Percentiles rank a stretch among this genome's conserved stretches.
phyloP scores from a whole-genome alignment of 2,797 vertebrate genomes.

The Lutjanus argentimaculatus region DNA sequence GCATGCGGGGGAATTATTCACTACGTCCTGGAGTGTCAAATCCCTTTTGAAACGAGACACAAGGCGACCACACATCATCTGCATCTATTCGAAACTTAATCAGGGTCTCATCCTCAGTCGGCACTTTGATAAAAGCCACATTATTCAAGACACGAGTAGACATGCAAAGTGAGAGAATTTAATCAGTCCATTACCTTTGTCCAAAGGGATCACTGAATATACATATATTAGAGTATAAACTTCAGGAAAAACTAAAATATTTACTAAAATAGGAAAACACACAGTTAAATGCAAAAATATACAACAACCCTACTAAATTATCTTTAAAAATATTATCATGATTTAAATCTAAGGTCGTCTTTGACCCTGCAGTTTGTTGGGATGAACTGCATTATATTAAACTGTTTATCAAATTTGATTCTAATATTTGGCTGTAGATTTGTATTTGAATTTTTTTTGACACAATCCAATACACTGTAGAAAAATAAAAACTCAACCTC shows the following conservation, averaged over 20 bases:
- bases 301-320: not conserved
- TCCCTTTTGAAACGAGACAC: constrained; percentile 41
- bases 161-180: constrained; percentile 37
- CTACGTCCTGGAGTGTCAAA: constrained; percentile 16
- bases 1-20: constrained; percentile 28
- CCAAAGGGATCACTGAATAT: constrained; percentile 47
- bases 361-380: not conserved
- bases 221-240: constrained; percentile 39
- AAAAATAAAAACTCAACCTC: too few species aligned
- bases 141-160: constrained; percentile 53
- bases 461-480: not conserved
- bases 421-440: not conserved
- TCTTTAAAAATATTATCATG: not conserved
- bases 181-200: constrained; percentile 42
- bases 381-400: not conserved
- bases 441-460: not conserved
- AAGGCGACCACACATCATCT: constrained; percentile 41
- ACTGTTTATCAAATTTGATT: not conserved
- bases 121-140: constrained; percentile 50
- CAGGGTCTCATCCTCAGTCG: constrained; percentile 42
- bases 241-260: not conserved
- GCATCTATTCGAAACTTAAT: constrained; percentile 52
- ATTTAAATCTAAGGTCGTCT: not conserved
- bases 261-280: not conserved
- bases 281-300: not conserved